Conservation (phyloP, 2,113 vertebrate genomes). For the Taurulus bubalis region DNA sequence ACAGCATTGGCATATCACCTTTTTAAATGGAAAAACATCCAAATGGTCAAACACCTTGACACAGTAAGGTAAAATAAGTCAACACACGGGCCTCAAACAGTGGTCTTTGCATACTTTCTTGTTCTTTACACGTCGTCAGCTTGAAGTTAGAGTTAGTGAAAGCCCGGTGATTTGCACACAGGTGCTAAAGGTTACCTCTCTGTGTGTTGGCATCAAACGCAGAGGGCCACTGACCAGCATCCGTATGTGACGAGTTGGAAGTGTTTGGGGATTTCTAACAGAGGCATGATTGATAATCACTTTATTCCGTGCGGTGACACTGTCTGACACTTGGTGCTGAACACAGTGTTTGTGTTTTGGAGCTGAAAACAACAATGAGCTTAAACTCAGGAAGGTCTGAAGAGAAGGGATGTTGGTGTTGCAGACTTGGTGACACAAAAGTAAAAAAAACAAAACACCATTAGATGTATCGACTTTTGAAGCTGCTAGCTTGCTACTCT, state of each 20-base stretch:
- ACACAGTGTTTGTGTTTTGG: not conserved
- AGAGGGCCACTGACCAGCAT: not conserved
- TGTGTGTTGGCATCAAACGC: not conserved
- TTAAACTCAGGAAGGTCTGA: not conserved
- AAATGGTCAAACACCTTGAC: not conserved
- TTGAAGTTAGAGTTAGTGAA: not conserved
- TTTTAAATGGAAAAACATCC: too few relatives aligned
- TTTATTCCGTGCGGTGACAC: too few relatives aligned
- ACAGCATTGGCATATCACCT: not conserved
- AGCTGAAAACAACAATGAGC: not conserved
- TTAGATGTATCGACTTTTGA: not conserved
- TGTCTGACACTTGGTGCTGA: not conserved
- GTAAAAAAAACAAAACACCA: too few relatives aligned
- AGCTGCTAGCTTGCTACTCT: not conserved
- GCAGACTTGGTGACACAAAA: not conserved
- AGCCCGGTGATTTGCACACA: not conserved
- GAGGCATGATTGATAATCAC: too few relatives aligned
- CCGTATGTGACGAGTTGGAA: not conserved
- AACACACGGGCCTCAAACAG: not conserved
- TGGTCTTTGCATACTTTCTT: not conserved
- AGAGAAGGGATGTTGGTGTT: not conserved
- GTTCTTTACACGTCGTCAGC: not conserved
- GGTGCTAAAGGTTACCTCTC: not conserved
- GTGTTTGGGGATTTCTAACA: too few relatives aligned
- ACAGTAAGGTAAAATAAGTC: not conserved